Evolutionary conservation across 2,113 vertebrate genomes (phyloP).

Genomic region (Myotis brandtii): DNA sequence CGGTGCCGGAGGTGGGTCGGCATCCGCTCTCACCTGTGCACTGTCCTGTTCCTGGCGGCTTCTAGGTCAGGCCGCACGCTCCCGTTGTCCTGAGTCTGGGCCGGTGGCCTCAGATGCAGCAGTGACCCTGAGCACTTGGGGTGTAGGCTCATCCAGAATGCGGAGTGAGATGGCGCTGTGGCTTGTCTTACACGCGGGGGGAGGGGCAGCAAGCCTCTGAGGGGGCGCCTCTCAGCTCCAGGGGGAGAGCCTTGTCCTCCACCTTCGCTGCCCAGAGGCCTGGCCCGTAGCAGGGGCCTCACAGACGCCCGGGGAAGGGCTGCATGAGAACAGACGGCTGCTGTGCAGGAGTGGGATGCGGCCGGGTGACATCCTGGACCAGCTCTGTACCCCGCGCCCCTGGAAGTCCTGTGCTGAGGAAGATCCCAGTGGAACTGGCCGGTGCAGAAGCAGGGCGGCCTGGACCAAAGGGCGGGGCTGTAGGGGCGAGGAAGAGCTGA

Average conservation of each 20-base stretch:
- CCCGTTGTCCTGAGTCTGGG: not conserved
- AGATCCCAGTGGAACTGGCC: not conserved
- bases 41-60: not conserved
- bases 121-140: fast-evolving
- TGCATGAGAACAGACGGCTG: fast-evolving
- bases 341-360: fast-evolving
- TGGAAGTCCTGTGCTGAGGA: fast-evolving
- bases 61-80: fast-evolving
- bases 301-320: not conserved
- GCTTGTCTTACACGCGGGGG: not conserved
- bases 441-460: no score
- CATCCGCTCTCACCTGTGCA: fast-evolving
- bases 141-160: not conserved
- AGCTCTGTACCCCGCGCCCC: fast-evolving
- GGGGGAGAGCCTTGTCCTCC: no score
- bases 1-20: fast-evolving
- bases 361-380: fast-evolving
- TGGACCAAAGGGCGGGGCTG: fast-evolving
- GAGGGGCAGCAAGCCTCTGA: not conserved
- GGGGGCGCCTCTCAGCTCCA: not conserved
- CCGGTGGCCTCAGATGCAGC: not conserved
- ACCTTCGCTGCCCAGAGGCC: no score
- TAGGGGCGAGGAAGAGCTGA: fast-evolving
- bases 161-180: fast-evolving
- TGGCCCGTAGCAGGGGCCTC: not conserved